phyloP scores from a whole-genome alignment of 2,797 vertebrate species.

The Pteropus rufus region DNA sequence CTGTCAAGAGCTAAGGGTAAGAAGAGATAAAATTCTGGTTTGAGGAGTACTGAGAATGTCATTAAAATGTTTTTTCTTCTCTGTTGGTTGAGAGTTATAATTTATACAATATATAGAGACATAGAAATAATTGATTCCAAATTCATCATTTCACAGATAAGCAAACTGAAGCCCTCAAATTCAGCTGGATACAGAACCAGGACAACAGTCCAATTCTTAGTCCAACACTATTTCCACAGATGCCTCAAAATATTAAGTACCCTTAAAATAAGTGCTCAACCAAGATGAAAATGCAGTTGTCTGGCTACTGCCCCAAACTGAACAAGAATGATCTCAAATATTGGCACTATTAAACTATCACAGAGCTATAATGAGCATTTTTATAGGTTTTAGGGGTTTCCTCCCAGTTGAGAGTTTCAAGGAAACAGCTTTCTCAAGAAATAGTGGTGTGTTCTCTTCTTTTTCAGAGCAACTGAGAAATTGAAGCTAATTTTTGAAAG shows the following conservation, averaged over 20 bases:
- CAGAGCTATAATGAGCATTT: background rate
- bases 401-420: background rate
- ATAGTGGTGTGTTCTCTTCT: background rate
- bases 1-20: background rate
- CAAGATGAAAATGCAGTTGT: slow-evolving; percentile 5
- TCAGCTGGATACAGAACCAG: background rate
- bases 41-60: background rate
- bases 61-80: background rate
- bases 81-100: background rate
- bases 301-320: background rate
- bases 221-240: background rate
- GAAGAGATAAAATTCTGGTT: background rate
- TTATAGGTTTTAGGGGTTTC: background rate
- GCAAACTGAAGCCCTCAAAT: background rate
- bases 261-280: background rate
- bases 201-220: background rate
- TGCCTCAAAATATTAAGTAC: background rate
- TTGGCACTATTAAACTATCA: background rate
- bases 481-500: slow-evolving; percentile 2
- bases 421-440: background rate
- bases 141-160: background rate
- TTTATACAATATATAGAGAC: background rate
- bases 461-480: slow-evolving; percentile 23
- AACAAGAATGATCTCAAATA: slow-evolving; percentile 1
- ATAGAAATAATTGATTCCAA: background rate